phyloP scores from a whole-genome alignment of 1,140 invertebrate species.

The Cotesia typhae region DNA sequence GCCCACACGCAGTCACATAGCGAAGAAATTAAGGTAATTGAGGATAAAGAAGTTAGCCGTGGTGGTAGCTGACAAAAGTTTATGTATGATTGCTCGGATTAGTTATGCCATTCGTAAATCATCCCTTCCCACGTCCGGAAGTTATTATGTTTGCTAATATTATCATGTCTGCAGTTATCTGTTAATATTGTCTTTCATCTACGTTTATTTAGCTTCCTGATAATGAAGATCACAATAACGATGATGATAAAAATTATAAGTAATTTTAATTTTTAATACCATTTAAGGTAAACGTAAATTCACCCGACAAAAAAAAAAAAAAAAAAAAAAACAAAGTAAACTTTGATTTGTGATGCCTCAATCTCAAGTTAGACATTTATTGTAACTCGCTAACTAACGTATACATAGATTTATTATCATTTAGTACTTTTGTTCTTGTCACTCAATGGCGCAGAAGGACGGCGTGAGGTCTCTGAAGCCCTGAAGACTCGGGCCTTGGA shows the following conservation, averaged over 20 bases:
- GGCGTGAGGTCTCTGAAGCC: constrained; percentile 63
- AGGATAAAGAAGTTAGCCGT: constrained; percentile 15
- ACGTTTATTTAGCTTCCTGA: not conserved
- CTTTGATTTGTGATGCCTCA: not conserved
- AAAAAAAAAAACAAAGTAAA: not conserved
- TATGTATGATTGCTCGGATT: constrained; percentile 24
- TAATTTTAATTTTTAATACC: not conserved
- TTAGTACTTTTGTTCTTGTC: constrained; percentile 84
- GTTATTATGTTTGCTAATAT: constrained; percentile 15
- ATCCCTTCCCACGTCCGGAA: constrained; percentile 16
- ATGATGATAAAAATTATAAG: not conserved
- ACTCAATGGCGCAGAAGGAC: constrained; percentile 74
- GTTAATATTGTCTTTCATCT: not conserved
- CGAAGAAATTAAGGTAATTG: constrained; percentile 42
- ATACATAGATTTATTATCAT: constrained; percentile 66
- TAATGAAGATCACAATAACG: too few relatives aligned
- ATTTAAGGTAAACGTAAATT: not conserved
- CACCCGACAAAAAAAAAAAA: not conserved
- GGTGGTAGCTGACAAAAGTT: constrained; percentile 7
- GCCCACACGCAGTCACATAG: constrained; percentile 53
- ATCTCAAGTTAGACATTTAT: constrained; percentile 40
- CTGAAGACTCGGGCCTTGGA: constrained; percentile 60
- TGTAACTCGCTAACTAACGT: constrained; percentile 47
- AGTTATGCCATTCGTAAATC: constrained; percentile 32
- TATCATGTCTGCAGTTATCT: constrained; percentile 3